Percentiles rank a stretch among this genome's conserved stretches.
Evolutionary conservation across 2,113 vertebrate genomes (phyloP).

Genomic region (Hemiscyllium ocellatum): DNA sequence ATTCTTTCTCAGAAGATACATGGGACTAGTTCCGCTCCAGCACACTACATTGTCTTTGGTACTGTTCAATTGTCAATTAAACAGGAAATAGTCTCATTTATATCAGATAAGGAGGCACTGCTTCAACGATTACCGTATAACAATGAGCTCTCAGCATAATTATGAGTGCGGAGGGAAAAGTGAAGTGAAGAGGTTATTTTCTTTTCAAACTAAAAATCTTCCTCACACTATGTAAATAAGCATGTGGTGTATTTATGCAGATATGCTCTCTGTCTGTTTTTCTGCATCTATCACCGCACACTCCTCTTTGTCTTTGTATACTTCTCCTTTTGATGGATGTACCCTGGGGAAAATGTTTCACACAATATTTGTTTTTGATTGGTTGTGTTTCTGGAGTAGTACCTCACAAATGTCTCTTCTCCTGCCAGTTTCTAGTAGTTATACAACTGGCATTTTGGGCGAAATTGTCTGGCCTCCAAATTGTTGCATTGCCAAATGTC

Average conservation of each 20-base stretch:
- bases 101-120: background rate
- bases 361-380: background rate
- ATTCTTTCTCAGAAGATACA: slow-evolving; percentile 14
- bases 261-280: background rate
- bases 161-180: background rate
- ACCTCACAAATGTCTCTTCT: background rate
- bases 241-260: background rate
- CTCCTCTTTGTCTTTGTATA: background rate
- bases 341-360: background rate
- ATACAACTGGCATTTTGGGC: background rate
- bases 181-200: background rate
- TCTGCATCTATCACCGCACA: background rate
- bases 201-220: background rate
- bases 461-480: too few relatives aligned
- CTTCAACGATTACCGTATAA: background rate
- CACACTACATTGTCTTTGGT: slow-evolving; percentile 10
- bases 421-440: background rate
- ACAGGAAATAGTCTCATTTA: slow-evolving; percentile 21
- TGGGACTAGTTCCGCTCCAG: background rate
- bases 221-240: background rate
- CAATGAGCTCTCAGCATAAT: background rate
- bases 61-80: slow-evolving; percentile 15
- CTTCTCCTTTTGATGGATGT: background rate
- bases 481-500: too few relatives aligned
- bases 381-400: background rate